Conservation (phyloP, 2,888 invertebrate genomes). For the Bursaphelenchus okinawaensis region DNA sequence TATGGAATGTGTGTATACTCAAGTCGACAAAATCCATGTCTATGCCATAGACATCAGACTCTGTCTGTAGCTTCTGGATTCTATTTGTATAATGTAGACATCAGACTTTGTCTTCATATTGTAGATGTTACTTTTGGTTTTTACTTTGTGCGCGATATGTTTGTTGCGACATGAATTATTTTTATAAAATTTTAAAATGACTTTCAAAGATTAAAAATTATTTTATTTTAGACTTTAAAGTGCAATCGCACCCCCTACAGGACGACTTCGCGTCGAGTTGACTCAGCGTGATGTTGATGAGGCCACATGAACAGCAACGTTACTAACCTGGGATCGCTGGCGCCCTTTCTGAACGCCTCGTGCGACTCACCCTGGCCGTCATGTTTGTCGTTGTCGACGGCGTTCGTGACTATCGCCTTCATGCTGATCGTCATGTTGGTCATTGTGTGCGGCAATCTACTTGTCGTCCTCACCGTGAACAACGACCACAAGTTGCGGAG, state of each 20-base stretch:
- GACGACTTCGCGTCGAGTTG: background rate
- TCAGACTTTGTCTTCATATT: too few species aligned
- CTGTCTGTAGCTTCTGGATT: too few species aligned
- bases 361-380: constrained; percentile 35
- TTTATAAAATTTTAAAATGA: too few species aligned
- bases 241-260: background rate
- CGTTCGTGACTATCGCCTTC: constrained; percentile 49
- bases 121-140: too few species aligned
- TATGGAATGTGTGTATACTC: too few species aligned
- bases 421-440: constrained; percentile 56
- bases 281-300: background rate
- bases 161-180: too few species aligned
- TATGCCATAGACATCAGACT: too few species aligned
- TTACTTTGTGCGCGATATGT: too few species aligned
- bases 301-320: background rate
- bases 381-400: constrained; percentile 36
- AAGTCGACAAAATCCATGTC: too few species aligned
- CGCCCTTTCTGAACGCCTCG: background rate
- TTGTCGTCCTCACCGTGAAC: constrained; percentile 55
- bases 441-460: constrained; percentile 53
- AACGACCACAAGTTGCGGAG: constrained; percentile 54
- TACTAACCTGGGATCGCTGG: background rate
- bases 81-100: too few species aligned
- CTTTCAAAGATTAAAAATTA: too few species aligned
- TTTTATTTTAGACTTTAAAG: background rate